Base-by-base conservation (phyloP, 2,797 vertebrate genomes). In the Rhinoraja longicauda region DNA sequence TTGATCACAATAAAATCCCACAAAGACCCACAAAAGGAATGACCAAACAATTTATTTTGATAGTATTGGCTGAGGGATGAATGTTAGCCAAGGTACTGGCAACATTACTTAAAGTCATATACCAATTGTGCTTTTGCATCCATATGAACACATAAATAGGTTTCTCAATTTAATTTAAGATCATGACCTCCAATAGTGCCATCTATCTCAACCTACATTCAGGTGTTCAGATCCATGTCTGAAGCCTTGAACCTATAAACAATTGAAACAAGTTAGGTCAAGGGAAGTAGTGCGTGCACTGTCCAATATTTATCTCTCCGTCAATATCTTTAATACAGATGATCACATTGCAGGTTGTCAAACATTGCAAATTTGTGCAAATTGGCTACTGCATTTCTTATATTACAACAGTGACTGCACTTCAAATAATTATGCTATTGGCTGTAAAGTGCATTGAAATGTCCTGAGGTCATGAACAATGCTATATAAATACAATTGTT, bases 401-500 rank as follows among this genome's bases (percentile, higher is more conserved):
- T 32, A 67, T 88, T 67, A 64, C 13, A n/a, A 64, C 59, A 36
- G 84, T 88, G 9, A 88, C 84, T 32, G 24, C 62, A 88, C n/a
- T 67, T 88, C 62, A 88, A 64, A 88, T 19, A 88, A 19, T 67
- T 36, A 26, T 36, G 32, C 2, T 36, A 10, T 88, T 88, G 62
- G 84, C 59, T 67, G 84, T 19, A 88, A 21, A 88, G 62, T 67
- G 62, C 84, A 67, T 67, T 67, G 84, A 64, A 32, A 36, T 67
- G 62, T 64, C 84, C 84, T 88, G 84, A 67, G 84, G 84, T 88
- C 84, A 62, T 88, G 84, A 88, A 36, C 64, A 88, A 64, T 32
- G 62, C 62, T 88, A 64, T 88, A 88, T 88, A 67, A 88, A 67
- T 88, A 19, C 84, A 88, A 88, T 36, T 88, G 17, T 67, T 88